Evolutionary conservation across 2,888 invertebrate genomes (phyloP).

Genomic region (Heteromurus nitidus): DNA sequence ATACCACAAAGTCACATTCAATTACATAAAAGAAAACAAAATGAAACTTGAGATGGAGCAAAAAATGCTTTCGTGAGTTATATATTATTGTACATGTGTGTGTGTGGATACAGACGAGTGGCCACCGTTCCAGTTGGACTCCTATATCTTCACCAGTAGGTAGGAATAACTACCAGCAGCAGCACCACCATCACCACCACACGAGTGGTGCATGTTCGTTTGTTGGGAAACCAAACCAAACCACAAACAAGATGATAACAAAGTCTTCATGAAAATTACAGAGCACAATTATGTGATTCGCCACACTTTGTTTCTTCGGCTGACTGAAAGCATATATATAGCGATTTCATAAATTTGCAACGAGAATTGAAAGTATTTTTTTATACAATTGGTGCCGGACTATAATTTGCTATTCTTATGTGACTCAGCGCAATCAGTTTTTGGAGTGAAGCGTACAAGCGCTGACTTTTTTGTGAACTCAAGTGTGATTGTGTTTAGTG

Average conservation of each 20-base stretch:
- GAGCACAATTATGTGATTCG: constrained; percentile 9
- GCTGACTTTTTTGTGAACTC: not conserved
- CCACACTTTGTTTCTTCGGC: constrained; percentile 33
- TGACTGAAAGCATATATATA: not conserved
- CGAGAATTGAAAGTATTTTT: not conserved
- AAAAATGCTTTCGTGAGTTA: not conserved
- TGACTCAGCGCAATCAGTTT: not conserved
- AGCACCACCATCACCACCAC: not conserved
- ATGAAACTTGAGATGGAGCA: constrained; percentile 1
- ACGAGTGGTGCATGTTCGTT: too few species aligned
- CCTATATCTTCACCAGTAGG: not conserved
- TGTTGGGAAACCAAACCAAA: too few species aligned
- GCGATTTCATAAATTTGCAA: not conserved
- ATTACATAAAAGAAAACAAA: constrained; percentile 2
- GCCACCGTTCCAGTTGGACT: constrained; percentile 14
- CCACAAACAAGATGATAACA: not conserved
- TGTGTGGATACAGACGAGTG: not conserved
- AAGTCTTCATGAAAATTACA: not conserved
- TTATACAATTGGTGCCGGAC: not conserved
- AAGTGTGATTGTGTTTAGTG: not conserved
- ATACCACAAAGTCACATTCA: constrained; percentile 10
- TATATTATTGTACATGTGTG: not conserved
- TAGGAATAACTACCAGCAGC: not conserved
- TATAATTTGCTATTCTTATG: not conserved
- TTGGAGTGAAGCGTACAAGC: not conserved